Base-by-base conservation (phyloP, 2,888 invertebrate species). In the Epirrhoe tristata region DNA sequence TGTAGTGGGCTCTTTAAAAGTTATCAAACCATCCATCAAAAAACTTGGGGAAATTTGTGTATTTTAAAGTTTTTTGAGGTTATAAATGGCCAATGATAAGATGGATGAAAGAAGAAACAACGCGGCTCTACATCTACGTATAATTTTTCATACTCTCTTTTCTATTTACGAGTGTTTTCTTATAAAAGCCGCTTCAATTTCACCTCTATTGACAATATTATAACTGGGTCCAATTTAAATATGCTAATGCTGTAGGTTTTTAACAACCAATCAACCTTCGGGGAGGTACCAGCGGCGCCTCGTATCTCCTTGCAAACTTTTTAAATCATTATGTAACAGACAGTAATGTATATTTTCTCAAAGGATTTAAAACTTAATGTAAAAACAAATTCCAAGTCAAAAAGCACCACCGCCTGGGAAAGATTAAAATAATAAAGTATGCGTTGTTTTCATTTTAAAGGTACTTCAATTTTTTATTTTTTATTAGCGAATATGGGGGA, bases 201-300 rank as follows among this genome's bases (percentile, higher is more conserved):
- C 43, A 50, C 48, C 46, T 54, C 54, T 54, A 55, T 54, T 48
- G 51, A 39, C 53, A 65, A 55, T 43, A 60, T 69, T 50, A 77
- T 74, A 43, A 79, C 77, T 80, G 77, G 70, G 78, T 80, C 80
- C 81, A 84, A 87, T 85, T 87, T 87, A 82, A 83, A 83, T 86
- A 87, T 85, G 83, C 81, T 83, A 86, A 86, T 87, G 81, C 80
- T 74, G 77, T 82, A 81, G 79, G 77, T 61, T 77, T 77, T 73
- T 72, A 77, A 71, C 70, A 75, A 75, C 70, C 74, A 74, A 73
- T 74, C 73, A 79, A 69, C 71, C 72, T 72, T 67, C 14, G 8
- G 55, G 36, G 59, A 74, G 74, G 73, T 54, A 65, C 66, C 57
- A 48, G 65, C 61, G 67, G 55, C 61, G 57, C 63, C 60, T 70